Evolutionary conservation across 2,113 vertebrate genomes (phyloP).

Genomic region (Perca flavescens): DNA sequence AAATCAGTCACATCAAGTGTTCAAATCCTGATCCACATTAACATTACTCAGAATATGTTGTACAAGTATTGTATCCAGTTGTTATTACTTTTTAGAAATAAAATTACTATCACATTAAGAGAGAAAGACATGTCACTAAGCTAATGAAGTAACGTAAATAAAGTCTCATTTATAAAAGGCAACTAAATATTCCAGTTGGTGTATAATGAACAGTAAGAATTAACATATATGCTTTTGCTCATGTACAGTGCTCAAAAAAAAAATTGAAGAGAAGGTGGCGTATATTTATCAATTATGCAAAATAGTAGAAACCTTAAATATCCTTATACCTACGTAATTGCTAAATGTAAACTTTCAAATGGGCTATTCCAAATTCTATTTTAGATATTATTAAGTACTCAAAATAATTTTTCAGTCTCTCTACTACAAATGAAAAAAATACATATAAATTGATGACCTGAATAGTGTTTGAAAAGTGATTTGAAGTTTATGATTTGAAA

Average conservation of each 20-base stretch:
- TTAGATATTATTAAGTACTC: too few species aligned
- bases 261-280: not conserved
- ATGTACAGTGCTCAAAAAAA: not conserved
- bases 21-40: not conserved
- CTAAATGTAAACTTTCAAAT: not conserved
- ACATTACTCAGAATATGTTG: not conserved
- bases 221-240: not conserved
- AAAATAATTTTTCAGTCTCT: too few species aligned
- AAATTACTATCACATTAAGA: slow-evolving; percentile 24
- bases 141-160: slow-evolving; percentile 28
- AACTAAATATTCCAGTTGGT: slow-evolving; percentile 36
- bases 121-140: slow-evolving; percentile 15
- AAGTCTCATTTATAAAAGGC: slow-evolving; percentile 36
- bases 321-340: not conserved
- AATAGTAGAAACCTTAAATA: not conserved
- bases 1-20: not conserved
- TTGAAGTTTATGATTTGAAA: too few species aligned
- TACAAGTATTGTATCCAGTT: not conserved
- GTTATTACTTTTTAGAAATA: not conserved
- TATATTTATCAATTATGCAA: not conserved
- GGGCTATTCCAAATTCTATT: too few species aligned
- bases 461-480: too few species aligned
- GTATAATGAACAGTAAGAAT: slow-evolving; percentile 1
- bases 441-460: too few species aligned
- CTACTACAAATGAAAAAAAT: too few species aligned